These are phyloP conservation scores for Diloba caeruleocephala DNA, from an alignment of 2,888 invertebrate species.

Conservation along the genomic window DNA sequence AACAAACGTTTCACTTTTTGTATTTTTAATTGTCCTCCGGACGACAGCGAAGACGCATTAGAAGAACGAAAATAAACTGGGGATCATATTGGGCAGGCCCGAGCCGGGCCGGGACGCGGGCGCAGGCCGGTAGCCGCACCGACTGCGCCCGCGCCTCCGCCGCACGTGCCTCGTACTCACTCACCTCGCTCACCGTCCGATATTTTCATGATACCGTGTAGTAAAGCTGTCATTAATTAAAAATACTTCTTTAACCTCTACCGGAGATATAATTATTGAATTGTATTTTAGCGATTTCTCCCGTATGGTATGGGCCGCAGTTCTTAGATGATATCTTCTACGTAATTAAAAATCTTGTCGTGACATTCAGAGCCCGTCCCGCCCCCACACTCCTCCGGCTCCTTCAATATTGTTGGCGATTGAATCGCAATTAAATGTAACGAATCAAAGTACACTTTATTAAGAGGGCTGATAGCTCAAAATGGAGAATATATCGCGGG, in stretches of 20 bases:
- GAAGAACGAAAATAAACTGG: conserved; percentile 86
- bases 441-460: conserved; percentile 88
- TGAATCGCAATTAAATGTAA: conserved; percentile 88
- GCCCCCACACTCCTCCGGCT: conserved; percentile 84
- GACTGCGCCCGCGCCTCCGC: conserved; percentile 24
- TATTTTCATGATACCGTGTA: conserved; percentile 66
- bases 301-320: conserved; percentile 78
- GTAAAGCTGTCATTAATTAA: conserved; percentile 75
- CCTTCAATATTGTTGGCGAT: conserved; percentile 88
- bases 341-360: conserved; percentile 89
- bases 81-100: conserved; percentile 84
- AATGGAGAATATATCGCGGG: conserved; percentile 78
- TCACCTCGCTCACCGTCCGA: conserved; percentile 35
- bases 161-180: conserved; percentile 29
- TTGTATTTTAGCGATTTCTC: conserved; percentile 84
- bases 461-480: conserved; percentile 86
- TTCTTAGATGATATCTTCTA: conserved; percentile 87
- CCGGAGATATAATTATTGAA: conserved; percentile 82
- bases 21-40: conserved; percentile 89
- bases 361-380: conserved; percentile 87
- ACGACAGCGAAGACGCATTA: conserved; percentile 87
- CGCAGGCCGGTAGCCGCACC: conserved; percentile 31
- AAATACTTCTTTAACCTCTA: conserved; percentile 63
- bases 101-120: conserved; percentile 47
- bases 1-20: conserved; percentile 88